Base-by-base conservation (phyloP, 1,140 invertebrate genomes). In the Cyclina sinensis region DNA sequence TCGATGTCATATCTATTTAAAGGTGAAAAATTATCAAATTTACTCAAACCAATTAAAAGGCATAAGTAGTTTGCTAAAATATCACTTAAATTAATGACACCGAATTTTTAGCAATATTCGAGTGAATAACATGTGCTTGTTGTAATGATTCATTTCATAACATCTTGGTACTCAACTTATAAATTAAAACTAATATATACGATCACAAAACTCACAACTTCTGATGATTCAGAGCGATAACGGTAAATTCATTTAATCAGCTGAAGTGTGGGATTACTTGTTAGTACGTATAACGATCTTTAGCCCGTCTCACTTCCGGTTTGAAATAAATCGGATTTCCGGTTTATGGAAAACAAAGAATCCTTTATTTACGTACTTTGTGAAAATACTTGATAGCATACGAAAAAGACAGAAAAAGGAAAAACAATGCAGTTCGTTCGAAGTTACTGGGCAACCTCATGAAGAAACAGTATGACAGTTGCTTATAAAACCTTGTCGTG, bases 311-410 rank as follows among this genome's bases (percentile, higher is more conserved):
- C 32, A 16, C 24, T 51, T 76, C 46, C 39, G 46, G 39, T 76
- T 27, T 35, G 39, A 76, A 37, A 76, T 46, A 76, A 76, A 51
- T 76, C 73, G 73, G 73, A 76, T 76, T 76, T 76, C 73, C 73
- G 73, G 73, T 43, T 43, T 43, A 76, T 27, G 24, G 39, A 46
- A 76, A 76, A 76, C 39, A 46, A 76, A 76, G 43, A 24, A 24
- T 51, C 27, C 32, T 11, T 68, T 76, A 14, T 76, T 7, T 76
- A 76, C 35, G 32, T 37, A 37, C 65, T 9, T 39, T n/a, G 35
- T 70, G 32, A 16, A 30, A 70, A 27, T 16, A 35, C 37, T 37
- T 37, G 43, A 43, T 43, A 43, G 43, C 43, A 14, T 7, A 43
- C 14, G 43, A 43, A 43, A 43, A 43, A 43, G n/a, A 62, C 24